Evolutionary conservation across 2,888 invertebrate species (phyloP).

Genomic region (Orchesellides sinensis): DNA sequence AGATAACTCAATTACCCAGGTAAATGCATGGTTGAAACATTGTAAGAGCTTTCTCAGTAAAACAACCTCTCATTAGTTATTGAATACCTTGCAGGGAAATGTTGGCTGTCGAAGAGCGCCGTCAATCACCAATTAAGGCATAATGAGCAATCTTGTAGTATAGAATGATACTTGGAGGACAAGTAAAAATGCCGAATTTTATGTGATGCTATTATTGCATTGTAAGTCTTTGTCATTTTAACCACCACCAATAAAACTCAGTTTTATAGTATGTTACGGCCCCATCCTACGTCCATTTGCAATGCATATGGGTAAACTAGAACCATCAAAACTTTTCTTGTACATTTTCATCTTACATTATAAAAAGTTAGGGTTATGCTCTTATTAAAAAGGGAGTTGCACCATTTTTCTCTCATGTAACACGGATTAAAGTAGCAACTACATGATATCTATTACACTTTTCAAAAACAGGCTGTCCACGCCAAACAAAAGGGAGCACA

Average conservation of each 20-base stretch:
- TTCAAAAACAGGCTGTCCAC: not conserved
- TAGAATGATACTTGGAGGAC: not conserved
- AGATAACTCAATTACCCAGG: too few species aligned
- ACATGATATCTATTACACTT: not conserved
- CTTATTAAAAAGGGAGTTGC: constrained; percentile 6
- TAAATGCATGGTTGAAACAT: too few species aligned
- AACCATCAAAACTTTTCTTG: too few species aligned
- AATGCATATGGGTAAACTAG: too few species aligned
- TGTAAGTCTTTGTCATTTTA: too few species aligned
- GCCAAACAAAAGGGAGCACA: not conserved
- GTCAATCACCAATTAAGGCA: constrained; percentile 7
- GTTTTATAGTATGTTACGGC: too few species aligned
- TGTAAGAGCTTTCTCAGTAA: too few species aligned
- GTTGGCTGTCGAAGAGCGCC: not conserved
- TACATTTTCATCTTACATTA: not conserved
- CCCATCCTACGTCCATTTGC: too few species aligned
- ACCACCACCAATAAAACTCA: too few species aligned
- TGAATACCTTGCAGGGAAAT: not conserved
- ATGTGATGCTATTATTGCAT: too few species aligned
- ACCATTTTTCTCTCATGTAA: not conserved
- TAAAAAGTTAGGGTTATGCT: not conserved
- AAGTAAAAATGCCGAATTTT: too few species aligned
- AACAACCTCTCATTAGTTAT: not conserved
- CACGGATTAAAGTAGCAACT: not conserved
- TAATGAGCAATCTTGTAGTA: not conserved